Base-by-base conservation (phyloP, 2,888 invertebrate species). In the Nemotelus pantherinus region DNA sequence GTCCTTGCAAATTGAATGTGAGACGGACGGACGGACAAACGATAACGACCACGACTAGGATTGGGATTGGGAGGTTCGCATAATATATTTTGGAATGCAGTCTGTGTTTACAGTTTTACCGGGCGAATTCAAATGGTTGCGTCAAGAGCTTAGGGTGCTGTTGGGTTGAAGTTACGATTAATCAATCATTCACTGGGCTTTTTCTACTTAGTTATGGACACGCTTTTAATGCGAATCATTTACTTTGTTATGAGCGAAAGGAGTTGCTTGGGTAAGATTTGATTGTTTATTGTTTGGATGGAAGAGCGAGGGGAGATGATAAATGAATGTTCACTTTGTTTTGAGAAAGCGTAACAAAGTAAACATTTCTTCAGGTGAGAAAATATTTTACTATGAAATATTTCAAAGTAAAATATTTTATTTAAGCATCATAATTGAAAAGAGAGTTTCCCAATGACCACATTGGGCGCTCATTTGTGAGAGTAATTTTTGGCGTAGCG, bases 181-280 rank as follows among this genome's bases (percentile, higher is more conserved):
- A 74, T 74, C 74, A 74, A 74, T 74, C 74, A 74, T 74, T 70
- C 70, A 25, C 48, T 60, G 48, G 74, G 47, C 25, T 25, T 74
- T 74, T 74, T 74, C 55, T 70, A 44, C 55, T 72, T 58, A 63
- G 74, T 60, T 60, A 63, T 60, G 74, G 50, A 47, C 74, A 60
- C 48, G 60, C 48, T 60, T 74, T 63, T 74, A 45, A 72, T 45
- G 57, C 55, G 70, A 44, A 70, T 70, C 53, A 70, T 70, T 70
- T 53, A 70, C 41, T 55, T 70, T 70, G 58, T 57, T 44, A 55
- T 53, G 70, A 43, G 67, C 44, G 41, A 44, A 25, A 3, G 6
- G 63, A 43, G 25, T 25, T 25, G 25, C 25, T 25, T 25, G 25
- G 25, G 25, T 41, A 41, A 43, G 39, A 43, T 43, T 43, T 25